These are phyloP conservation scores for Cyanoderma ruficeps DNA, from an alignment of 2,113 vertebrate genomes.

Conservation along the genomic window DNA sequence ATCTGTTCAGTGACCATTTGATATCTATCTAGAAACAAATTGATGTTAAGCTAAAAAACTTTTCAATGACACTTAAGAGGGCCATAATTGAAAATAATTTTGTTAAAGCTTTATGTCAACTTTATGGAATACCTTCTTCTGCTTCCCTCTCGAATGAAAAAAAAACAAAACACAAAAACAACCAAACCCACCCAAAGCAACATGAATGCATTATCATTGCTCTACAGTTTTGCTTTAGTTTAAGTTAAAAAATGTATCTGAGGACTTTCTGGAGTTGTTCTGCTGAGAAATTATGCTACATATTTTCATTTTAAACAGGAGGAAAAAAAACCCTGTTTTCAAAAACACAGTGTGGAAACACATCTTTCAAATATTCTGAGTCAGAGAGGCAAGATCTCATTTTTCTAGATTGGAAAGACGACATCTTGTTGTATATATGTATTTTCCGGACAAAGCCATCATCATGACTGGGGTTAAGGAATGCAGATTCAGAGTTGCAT, in stretches of 20 bases:
- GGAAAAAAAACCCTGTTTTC: neutral
- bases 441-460: neutral
- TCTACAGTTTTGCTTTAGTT: neutral
- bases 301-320: neutral
- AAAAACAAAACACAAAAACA: neutral
- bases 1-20: slow-evolving; percentile 1
- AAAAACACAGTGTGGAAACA: neutral
- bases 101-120: neutral
- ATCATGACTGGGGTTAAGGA: neutral
- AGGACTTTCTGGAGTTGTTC: neutral
- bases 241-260: neutral
- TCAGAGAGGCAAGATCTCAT: neutral
- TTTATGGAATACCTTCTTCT: neutral
- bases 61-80: neutral
- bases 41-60: neutral
- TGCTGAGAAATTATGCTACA: neutral
- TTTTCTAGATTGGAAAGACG: neutral
- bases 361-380: neutral
- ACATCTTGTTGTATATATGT: neutral
- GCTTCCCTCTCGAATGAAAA: neutral
- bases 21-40: neutral
- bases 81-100: neutral
- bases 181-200: neutral
- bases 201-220: neutral
- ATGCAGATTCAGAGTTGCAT: neutral